Base-by-base conservation (phyloP, 37 sponge, comb jelly and placozoan species). In the Diacarnus erythraeanus region DNA sequence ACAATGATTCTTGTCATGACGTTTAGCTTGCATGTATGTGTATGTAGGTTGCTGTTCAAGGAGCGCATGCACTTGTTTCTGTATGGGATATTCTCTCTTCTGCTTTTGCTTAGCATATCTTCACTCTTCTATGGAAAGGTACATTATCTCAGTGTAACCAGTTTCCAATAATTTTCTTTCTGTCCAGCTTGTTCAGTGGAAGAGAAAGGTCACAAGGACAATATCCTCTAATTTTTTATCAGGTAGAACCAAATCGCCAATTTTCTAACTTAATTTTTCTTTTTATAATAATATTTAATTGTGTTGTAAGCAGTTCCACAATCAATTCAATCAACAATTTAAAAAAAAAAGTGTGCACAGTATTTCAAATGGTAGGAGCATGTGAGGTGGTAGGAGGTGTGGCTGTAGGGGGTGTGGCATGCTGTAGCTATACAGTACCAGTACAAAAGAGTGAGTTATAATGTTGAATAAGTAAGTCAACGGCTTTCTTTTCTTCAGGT, bases 111-210 rank as follows among this genome's bases (percentile, higher is more conserved):
- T 10, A 57, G 77, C 42, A 26, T 87, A 8, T 27, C 58, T 9
- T 81, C 82, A 15, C 40, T 81, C 29, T 87, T 87, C 80, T 87
- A 81, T 81, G 78, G 82, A 51, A 87, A 87, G 74, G 88, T 87
- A 18, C 38, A 0, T 22, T 67, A 43, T 43, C 22, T 43, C 29
- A 17, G 5, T 43, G 6, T 8, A 8, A 72, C 41, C n/a, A 38
- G 69, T 3, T 15, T 20, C 30, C 64, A 29, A 6, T 61, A n/a
- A n/a, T n/a, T n/a, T n/a, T n/a, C n/a, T n/a, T n/a, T n/a, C n/a
- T 43, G 47, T 71, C 8, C 41, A 88, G 88, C 12, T 88, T 21
- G 18, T 82, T 6, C 83, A 82, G 58, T 71, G 34, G 31, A 88
- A 77, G 68, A 82, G 83, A 72, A 82, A 22, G 40, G 10, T 72